These are phyloP conservation scores for Chironex yamaguchii DNA, from an alignment of 30 jellyfish, hydroid and myxozoan species.

Conservation along the genomic window DNA sequence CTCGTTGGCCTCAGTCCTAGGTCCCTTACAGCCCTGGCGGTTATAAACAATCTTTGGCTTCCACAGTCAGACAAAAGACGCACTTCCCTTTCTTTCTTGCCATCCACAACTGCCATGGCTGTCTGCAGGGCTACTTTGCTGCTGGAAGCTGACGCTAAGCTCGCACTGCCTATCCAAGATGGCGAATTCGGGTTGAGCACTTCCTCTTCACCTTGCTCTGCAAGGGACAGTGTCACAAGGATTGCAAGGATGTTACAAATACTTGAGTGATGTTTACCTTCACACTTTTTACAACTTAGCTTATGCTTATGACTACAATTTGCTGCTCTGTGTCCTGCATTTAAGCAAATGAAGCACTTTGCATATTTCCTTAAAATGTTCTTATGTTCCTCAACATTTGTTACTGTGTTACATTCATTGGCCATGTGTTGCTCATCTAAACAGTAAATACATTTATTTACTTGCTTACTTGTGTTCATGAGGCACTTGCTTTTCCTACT, in stretches of 20 bases:
- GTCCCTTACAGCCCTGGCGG: constrained; percentile 20
- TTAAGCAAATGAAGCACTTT: constrained; percentile 6
- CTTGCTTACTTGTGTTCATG: too few relatives aligned
- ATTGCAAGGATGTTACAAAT: not conserved
- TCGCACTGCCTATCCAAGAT: constrained; percentile 24
- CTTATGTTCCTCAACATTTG: not conserved
- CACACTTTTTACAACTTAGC: too few relatives aligned
- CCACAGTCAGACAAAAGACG: constrained; percentile 30
- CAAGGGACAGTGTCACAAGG: not conserved
- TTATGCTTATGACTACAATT: not conserved
- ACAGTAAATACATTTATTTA: too few relatives aligned
- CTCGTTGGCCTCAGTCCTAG: not conserved
- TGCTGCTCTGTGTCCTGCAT: constrained; percentile 14
- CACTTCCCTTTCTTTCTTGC: not conserved
- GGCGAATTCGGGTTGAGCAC: not conserved
- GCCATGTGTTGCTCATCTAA: not conserved
- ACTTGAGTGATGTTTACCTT: not conserved
- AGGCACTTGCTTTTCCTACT: too few relatives aligned
- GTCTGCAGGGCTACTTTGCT: constrained; percentile 11
- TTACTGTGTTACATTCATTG: not conserved
- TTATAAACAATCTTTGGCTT: constrained; percentile 19
- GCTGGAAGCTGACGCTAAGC: not conserved
- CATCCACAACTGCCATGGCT: not conserved
- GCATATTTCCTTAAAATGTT: not conserved
- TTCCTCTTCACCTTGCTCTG: not conserved